Evolutionary conservation across 2,113 vertebrate genomes (phyloP).

Genomic region (Eurypyga helias): DNA sequence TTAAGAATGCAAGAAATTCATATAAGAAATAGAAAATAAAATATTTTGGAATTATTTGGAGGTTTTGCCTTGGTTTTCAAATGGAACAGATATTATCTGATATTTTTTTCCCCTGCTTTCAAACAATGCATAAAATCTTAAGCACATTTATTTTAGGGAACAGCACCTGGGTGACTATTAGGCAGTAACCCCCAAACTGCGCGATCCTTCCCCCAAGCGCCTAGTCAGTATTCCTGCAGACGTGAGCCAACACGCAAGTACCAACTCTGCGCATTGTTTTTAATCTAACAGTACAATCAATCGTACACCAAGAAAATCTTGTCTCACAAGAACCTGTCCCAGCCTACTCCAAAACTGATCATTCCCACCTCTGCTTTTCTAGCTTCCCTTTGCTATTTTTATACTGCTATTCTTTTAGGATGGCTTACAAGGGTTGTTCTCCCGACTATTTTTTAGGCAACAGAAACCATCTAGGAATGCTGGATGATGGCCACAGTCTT

Average conservation of each 20-base stretch:
- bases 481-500: no score
- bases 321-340: background rate
- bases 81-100: background rate
- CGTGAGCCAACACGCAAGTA: background rate
- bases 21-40: background rate
- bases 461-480: background rate
- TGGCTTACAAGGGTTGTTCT: rapidly evolving
- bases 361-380: constrained; percentile 1
- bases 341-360: background rate
- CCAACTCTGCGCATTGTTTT: background rate
- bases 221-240: background rate
- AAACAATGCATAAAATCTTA: background rate
- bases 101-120: background rate
- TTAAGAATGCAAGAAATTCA: background rate
- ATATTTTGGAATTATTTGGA: background rate
- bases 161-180: background rate
- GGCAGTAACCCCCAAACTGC: background rate
- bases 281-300: background rate
- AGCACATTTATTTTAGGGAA: background rate
- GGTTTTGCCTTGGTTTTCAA: background rate
- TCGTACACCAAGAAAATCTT: background rate
- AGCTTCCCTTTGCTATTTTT: background rate
- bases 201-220: background rate
- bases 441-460: background rate
- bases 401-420: background rate